A percentile compares a stretch with the other conserved stretches of the same genome.
These are phyloP conservation scores for Reticulitermes lucifugus DNA, from an alignment of 2,888 invertebrate genomes.

Conservation along the genomic window DNA sequence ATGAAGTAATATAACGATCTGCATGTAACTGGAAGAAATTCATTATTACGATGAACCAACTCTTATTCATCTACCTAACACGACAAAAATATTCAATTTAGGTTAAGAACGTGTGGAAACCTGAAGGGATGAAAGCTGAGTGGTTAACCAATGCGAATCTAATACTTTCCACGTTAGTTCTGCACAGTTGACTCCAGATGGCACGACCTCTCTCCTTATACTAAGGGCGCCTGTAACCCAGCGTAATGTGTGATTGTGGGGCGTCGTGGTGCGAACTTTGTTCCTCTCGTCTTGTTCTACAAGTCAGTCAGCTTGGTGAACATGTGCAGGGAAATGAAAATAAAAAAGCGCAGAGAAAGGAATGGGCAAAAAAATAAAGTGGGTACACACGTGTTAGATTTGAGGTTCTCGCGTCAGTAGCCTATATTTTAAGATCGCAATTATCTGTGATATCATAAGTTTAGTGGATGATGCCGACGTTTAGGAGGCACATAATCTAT, in stretches of 20 bases:
- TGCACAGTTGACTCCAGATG: slow-evolving; percentile 50
- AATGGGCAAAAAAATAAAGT: neutral
- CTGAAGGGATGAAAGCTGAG: slow-evolving; percentile 23
- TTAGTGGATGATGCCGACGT: no score
- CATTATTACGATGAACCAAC: no score
- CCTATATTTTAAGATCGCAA: no score
- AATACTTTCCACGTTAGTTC: slow-evolving; percentile 51
- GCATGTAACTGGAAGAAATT: no score
- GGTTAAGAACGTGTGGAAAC: neutral
- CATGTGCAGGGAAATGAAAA: neutral
- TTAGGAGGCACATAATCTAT: no score
- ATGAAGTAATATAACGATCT: no score
- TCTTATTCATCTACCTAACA: neutral
- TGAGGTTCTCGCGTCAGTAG: no score
- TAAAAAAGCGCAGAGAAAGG: neutral
- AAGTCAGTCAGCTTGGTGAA: slow-evolving; percentile 10
- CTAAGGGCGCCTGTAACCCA: neutral
- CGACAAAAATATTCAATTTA: neutral
- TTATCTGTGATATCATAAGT: no score
- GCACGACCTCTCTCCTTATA: neutral
- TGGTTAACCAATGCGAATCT: slow-evolving; percentile 49
- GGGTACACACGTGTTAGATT: neutral
- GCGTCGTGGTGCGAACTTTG: slow-evolving; percentile 2
- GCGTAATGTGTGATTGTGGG: no score
- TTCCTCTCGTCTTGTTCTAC: neutral